A percentile compares a stretch with the other conserved stretches of the same genome.
phyloP scores from a whole-genome alignment of 1,140 invertebrate genomes.

The Anoplolepis gracilipes region DNA sequence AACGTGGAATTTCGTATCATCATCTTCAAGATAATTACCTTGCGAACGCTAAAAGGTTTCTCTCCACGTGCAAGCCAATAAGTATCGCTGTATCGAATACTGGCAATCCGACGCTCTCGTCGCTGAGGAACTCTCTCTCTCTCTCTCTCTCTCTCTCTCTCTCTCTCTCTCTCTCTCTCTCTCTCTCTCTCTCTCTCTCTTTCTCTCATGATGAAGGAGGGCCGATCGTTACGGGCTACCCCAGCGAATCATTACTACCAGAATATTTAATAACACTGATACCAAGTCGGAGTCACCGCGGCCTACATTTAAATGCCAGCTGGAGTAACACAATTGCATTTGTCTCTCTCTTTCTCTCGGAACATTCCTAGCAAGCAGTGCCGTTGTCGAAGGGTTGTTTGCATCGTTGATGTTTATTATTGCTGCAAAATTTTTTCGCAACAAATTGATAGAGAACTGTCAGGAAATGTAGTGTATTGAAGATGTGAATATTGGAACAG shows the following conservation, averaged over 20 bases:
- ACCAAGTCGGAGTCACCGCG: constrained; percentile 47
- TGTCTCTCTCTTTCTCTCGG: constrained; percentile 5
- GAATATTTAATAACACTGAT: constrained; percentile 57
- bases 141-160: background rate
- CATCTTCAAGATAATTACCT: constrained; percentile 14
- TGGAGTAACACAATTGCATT: constrained; percentile 24
- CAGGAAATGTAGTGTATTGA: background rate
- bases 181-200: background rate
- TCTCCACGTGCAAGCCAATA: constrained; percentile 13
- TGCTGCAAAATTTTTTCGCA: background rate
- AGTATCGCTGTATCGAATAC: background rate
- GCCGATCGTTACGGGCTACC: constrained; percentile 25
- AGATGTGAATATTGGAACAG: background rate
- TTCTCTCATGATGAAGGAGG: background rate
- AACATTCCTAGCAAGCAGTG: background rate
- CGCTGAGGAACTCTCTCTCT: background rate
- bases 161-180: background rate
- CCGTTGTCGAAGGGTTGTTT: constrained; percentile 32
- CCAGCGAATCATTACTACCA: constrained; percentile 40
- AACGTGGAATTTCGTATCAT: constrained; percentile 19
- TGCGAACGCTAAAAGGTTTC: background rate
- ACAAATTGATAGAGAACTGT: background rate
- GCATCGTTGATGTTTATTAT: background rate
- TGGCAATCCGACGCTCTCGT: background rate
- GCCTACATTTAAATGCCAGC: constrained; percentile 58